Evolutionary conservation across 2,888 invertebrate species (phyloP).

Genomic region (Netelia melanura): DNA sequence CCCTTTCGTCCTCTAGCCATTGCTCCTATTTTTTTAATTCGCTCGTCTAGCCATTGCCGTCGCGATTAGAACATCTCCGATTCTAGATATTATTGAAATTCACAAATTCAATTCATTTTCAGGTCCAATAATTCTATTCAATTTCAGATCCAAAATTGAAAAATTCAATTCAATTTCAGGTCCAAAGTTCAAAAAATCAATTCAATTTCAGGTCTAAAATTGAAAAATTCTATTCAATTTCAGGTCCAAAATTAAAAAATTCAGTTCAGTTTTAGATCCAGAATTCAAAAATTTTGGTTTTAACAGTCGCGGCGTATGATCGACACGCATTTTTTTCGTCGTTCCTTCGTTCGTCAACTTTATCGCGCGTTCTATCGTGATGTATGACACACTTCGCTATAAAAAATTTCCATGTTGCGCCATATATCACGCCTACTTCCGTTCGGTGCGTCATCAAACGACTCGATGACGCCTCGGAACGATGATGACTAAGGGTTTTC

Average conservation of each 20-base stretch:
- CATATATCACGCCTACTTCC: constrained; percentile 28
- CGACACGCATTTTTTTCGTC: neutral
- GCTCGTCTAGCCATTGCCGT: neutral
- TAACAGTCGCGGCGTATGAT: neutral
- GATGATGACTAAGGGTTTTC: constrained; percentile 43
- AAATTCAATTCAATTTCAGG: too few species aligned
- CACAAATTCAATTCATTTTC: too few species aligned
- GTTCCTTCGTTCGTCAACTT: neutral
- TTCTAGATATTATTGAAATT: too few species aligned
- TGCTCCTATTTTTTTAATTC: neutral
- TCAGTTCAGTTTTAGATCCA: too few species aligned
- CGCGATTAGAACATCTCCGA: neutral
- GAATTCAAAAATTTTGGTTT: too few species aligned
- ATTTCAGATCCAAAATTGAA: too few species aligned
- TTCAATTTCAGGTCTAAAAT: too few species aligned
- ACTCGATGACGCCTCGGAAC: constrained; percentile 19
- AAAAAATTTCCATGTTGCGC: constrained; percentile 37
- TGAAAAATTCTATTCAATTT: too few species aligned
- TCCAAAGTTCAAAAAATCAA: too few species aligned
- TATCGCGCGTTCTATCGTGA: constrained; percentile 35
- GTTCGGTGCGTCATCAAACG: constrained; percentile 45
- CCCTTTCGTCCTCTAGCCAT: neutral
- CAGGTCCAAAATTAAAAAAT: too few species aligned
- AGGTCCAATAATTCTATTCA: too few species aligned
- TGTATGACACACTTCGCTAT: constrained; percentile 3